phyloP scores from a whole-genome alignment of 2,113 vertebrate genomes.

The Sturnus vulgaris region DNA sequence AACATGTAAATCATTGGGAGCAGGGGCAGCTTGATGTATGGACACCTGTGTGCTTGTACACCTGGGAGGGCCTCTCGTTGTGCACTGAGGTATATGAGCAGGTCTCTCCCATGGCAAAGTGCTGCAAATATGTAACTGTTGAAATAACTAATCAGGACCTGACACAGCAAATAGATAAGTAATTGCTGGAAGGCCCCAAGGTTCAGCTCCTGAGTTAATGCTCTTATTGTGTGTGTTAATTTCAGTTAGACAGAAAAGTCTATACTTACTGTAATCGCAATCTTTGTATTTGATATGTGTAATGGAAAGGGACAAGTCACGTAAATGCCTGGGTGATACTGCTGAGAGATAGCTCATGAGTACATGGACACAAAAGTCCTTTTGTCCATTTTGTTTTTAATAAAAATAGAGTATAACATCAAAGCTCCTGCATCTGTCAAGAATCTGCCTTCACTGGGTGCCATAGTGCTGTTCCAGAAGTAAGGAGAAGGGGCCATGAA shows the following conservation, averaged over 20 bases:
- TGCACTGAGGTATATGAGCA: background rate
- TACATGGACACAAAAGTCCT: background rate
- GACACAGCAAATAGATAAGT: background rate
- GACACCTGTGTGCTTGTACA: too few relatives aligned
- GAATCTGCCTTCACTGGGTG: background rate
- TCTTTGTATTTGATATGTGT: background rate
- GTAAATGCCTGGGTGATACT: background rate
- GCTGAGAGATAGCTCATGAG: background rate
- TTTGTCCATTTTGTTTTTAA: background rate
- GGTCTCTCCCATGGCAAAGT: background rate
- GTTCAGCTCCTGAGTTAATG: background rate
- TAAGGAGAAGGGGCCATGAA: background rate
- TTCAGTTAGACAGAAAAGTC: conserved; percentile 8
- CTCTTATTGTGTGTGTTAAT: background rate
- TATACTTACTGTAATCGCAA: background rate
- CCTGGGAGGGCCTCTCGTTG: background rate
- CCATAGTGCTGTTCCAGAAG: rapidly evolving
- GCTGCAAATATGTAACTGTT: background rate
- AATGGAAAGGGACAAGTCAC: background rate
- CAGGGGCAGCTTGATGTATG: rapidly evolving
- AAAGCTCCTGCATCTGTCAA: background rate
- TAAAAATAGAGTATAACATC: background rate
- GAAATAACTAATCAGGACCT: background rate
- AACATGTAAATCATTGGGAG: background rate
- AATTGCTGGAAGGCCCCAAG: background rate